Evolutionary conservation across 2,113 vertebrate species (phyloP).

Genomic region (Macaca mulatta): DNA sequence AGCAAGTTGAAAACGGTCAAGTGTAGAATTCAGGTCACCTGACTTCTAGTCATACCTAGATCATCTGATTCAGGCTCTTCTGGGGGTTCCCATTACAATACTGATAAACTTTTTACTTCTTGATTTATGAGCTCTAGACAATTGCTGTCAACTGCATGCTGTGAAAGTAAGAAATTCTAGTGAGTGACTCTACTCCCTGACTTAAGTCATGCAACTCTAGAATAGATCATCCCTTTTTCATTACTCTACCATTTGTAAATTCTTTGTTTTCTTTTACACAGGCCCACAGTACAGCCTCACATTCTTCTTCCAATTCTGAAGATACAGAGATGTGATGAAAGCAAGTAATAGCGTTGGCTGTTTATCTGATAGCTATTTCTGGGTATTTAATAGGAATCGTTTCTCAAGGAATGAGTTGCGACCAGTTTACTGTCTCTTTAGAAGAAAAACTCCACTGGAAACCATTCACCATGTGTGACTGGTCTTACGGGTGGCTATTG

Average conservation of each 20-base stretch:
- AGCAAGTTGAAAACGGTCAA: background rate
- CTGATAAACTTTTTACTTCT: background rate
- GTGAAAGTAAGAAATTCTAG: background rate
- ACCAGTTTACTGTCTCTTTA: background rate
- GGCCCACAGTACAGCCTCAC: slow-evolving; percentile 75
- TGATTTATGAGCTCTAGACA: background rate
- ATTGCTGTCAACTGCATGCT: background rate
- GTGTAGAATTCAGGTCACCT: background rate
- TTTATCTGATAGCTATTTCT: background rate
- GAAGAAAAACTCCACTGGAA: background rate
- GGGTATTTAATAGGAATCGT: background rate
- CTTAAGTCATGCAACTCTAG: background rate
- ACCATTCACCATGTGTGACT: background rate
- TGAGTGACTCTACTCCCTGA: background rate
- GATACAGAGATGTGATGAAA: slow-evolving; percentile 81
- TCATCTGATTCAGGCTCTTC: background rate
- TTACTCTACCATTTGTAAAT: background rate
- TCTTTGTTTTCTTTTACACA: slow-evolving; percentile 63
- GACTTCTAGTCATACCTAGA: background rate
- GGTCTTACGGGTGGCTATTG: background rate
- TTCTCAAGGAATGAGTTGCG: background rate
- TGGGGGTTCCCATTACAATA: background rate
- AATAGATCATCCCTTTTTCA: background rate
- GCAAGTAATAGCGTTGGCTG: background rate
- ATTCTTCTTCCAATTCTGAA: slow-evolving; percentile 81